phyloP scores from a whole-genome alignment of 2,113 vertebrate genomes.

The Terrapene triunguis region DNA sequence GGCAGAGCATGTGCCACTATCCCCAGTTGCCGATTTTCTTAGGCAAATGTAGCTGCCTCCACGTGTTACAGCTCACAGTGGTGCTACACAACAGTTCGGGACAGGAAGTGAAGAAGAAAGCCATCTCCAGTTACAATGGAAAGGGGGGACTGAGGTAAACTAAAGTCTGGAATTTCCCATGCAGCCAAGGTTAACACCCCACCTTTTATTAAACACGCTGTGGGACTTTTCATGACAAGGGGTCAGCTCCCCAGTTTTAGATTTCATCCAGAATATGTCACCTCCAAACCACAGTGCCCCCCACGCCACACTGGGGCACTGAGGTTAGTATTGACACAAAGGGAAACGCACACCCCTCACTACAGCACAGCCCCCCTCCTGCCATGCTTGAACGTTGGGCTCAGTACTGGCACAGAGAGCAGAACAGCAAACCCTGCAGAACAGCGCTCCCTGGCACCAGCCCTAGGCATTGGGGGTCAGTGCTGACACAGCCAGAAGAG shows the following conservation, averaged over 20 bases:
- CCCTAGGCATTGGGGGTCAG: neutral
- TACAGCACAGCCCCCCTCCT: accelerated
- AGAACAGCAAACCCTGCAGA: neutral
- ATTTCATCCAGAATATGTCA: neutral
- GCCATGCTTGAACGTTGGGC: accelerated
- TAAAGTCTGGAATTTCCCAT: neutral
- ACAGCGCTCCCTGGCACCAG: accelerated
- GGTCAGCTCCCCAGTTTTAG: neutral
- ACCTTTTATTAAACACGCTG: neutral
- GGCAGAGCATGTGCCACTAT: neutral
- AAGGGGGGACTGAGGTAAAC: neutral
- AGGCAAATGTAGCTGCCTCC: neutral
- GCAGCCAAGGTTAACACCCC: neutral
- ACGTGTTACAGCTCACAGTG: neutral
- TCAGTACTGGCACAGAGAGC: accelerated
- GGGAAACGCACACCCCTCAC: neutral
- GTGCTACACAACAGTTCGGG: accelerated
- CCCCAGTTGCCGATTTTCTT: neutral
- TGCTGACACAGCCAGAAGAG: neutral
- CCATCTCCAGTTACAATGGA: accelerated
- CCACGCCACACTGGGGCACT: no score
- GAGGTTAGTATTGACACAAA: accelerated
- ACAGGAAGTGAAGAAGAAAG: neutral
- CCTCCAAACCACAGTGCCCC: neutral
- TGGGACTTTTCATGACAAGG: neutral